Base-by-base conservation (phyloP, 2,888 invertebrate genomes). In the Drosophila meridiana region DNA sequence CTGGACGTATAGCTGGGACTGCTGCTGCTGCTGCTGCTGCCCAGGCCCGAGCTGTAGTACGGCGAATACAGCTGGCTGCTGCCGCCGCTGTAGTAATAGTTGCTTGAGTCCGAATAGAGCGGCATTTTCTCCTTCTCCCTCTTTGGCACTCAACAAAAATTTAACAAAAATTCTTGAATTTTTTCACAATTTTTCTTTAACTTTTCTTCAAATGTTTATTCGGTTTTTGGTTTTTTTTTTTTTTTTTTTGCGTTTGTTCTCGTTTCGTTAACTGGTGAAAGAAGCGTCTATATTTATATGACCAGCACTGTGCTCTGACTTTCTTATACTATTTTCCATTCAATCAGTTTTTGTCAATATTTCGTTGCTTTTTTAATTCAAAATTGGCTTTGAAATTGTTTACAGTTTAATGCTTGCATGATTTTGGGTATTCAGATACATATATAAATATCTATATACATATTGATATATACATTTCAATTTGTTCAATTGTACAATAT, bases 31-130 rank as follows among this genome's bases (percentile, higher is more conserved):
- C 90, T 93, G 2, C 93, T 81, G 94, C 50, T 45, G 93, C 87
- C 93, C 78, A 60, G 92, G 85, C 79, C 92, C 80, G 91, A 93
- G 86, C 86, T 85, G 50, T 92, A 94, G 93, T 93, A 94, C 87
- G 92, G 93, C 86, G 92, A 94, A 93, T 92, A 92, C 28, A 92
- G 94, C 91, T 87, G 92, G 93, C 93, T 93, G 94, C 93, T 92
- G 90, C 90, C 76, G 55, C 92, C 91, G 91, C 90, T 95, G 72
- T 92, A 95, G 63, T 91, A 92, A 90, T 95, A 94, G 82, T 95
- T 95, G 75, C 86, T 76, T 20, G 95, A 94, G 90, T 96, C 96
- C 80, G 95, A 95, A 92, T 95, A 96, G 73, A 96, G 94, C 85
- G 96, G 96, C 96, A 96, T 96, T 38, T 76, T 50, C 1, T 14